Evolutionary conservation across 2,888 invertebrate species (phyloP).

Genomic region (Pseudococcus jackbeardsleyi): DNA sequence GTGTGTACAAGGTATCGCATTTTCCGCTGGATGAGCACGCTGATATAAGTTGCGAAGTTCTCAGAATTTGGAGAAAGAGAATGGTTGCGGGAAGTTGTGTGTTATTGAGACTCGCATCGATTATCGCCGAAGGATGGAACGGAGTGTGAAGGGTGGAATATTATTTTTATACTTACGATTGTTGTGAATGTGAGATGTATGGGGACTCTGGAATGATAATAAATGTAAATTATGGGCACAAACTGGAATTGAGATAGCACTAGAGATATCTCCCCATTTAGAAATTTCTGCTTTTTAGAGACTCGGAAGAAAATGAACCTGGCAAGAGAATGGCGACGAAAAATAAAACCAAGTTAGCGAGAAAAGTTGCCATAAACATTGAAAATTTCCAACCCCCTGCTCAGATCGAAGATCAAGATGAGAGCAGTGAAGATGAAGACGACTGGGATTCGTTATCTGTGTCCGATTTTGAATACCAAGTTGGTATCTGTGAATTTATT

Average conservation of each 20-base stretch:
- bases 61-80: constrained; percentile 19
- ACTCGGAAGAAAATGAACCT: neutral
- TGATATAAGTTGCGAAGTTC: constrained; percentile 32
- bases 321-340: neutral
- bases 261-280: too few species aligned
- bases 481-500: neutral
- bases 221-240: neutral
- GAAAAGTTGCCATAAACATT: neutral
- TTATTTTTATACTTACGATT: neutral
- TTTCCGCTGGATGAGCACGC: constrained; percentile 27
- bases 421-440: neutral
- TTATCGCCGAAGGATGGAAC: neutral
- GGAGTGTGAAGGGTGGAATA: neutral
- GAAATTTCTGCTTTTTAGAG: neutral
- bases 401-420: neutral
- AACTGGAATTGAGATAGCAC: neutral
- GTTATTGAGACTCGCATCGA: neutral
- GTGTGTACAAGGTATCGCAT: constrained; percentile 11
- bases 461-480: neutral
- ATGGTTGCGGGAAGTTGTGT: neutral
- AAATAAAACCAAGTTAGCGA: neutral
- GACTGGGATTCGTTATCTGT: neutral
- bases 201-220: too few species aligned
- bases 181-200: too few species aligned
- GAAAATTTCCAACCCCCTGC: neutral